phyloP scores from a whole-genome alignment of 1,140 invertebrate genomes.

The Habropoda laboriosa region DNA sequence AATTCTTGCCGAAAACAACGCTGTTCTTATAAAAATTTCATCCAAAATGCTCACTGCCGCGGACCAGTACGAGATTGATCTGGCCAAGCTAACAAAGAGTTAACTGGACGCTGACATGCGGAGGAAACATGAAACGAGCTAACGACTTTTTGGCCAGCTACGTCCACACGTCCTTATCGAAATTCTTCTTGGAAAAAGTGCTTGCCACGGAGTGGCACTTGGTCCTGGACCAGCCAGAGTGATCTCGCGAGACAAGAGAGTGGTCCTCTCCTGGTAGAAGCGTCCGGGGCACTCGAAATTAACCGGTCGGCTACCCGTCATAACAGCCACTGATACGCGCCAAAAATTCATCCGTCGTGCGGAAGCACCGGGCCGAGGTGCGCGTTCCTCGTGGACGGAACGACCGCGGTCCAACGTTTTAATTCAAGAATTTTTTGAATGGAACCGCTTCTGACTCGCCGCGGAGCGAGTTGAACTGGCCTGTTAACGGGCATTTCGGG shows the following conservation, averaged over 20 bases:
- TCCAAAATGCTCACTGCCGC: background rate
- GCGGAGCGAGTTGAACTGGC: conserved; percentile 19
- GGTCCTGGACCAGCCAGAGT: conserved; percentile 29
- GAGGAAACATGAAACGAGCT: conserved; percentile 49
- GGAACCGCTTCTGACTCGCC: conserved; percentile 55
- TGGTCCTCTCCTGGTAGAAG: conserved; percentile 15
- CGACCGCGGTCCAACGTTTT: conserved; percentile 37
- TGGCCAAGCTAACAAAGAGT: conserved; percentile 2
- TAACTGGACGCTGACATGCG: background rate
- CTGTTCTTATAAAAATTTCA: conserved; percentile 3
- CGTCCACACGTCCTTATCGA: conserved; percentile 68
- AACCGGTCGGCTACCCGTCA: conserved; percentile 57
- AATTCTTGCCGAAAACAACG: background rate
- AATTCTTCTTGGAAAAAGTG: conserved; percentile 71
- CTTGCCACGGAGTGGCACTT: conserved; percentile 61
- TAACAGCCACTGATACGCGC: conserved; percentile 56
- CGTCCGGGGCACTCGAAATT: conserved; percentile 56
- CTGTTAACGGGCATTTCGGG: conserved; percentile 50
- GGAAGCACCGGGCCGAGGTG: conserved; percentile 25
- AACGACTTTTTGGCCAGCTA: conserved; percentile 58
- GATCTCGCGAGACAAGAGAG: conserved; percentile 68
- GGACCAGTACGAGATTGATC: conserved; percentile 45
- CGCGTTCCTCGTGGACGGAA: background rate
- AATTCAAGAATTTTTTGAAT: conserved; percentile 71
- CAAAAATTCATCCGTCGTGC: conserved; percentile 42